phyloP scores from a whole-genome alignment of 2,797 vertebrate genomes.

The Argentina silus region DNA sequence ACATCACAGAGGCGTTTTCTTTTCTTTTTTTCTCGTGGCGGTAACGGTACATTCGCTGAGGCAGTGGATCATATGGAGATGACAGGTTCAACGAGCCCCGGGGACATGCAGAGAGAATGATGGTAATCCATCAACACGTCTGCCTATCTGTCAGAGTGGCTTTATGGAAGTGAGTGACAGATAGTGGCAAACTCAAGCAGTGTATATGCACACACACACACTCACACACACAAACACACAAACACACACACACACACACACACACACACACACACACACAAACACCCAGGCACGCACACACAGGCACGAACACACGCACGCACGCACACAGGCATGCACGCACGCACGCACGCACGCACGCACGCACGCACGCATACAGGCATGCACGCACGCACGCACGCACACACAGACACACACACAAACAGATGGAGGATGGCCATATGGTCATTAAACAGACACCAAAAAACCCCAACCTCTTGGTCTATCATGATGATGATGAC shows the following conservation, averaged over 20 bases:
- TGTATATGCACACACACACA: conserved; percentile 34
- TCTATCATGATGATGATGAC: conserved; percentile 7
- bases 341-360: too few species aligned
- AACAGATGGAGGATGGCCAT: conserved; percentile 21
- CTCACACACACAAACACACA: too few species aligned
- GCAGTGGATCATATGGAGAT: conserved; percentile 35
- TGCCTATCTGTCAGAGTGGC: background rate
- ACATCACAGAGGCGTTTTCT: background rate
- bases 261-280: too few species aligned
- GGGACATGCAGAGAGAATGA: conserved; percentile 51
- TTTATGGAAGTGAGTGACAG: conserved; percentile 25
- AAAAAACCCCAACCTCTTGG: conserved; percentile 14
- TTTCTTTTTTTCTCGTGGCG: background rate
- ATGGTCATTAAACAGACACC: conserved; percentile 29
- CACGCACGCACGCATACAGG: background rate
- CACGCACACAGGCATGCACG: background rate
- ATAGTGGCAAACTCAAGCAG: conserved; percentile 32
- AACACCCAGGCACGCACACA: too few species aligned
- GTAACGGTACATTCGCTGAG: background rate
- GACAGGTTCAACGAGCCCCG: conserved; percentile 18
- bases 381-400: background rate
- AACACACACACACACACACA: too few species aligned
- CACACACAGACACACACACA: too few species aligned
- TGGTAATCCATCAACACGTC: conserved; percentile 3
- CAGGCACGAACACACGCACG: too few species aligned